A percentile compares a stretch with the other conserved stretches of the same genome.
phyloP scores from a whole-genome alignment of 2,797 vertebrate species.

The Scomberomorus guttatus region DNA sequence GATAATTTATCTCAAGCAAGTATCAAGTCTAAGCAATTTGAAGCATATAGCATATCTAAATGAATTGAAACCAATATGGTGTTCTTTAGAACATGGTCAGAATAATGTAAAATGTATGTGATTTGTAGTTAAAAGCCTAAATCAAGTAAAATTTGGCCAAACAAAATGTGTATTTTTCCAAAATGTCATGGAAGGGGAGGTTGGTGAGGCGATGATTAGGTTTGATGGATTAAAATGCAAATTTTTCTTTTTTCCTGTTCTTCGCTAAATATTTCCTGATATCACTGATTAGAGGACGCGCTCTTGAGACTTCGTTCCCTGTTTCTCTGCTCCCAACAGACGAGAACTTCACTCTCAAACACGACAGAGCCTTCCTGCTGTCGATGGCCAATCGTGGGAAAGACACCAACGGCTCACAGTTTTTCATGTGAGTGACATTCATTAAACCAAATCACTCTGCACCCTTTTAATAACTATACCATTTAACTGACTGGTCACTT shows the following conservation, averaged over 20 bases:
- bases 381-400: conserved; percentile 99
- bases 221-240: conserved; percentile 25
- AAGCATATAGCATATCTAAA: not conserved
- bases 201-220: conserved; percentile 45
- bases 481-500: conserved; percentile 24
- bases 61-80: not conserved
- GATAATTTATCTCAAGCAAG: not conserved
- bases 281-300: not conserved
- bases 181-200: conserved; percentile 38
- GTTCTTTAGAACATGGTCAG: not conserved
- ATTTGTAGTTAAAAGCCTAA: not conserved
- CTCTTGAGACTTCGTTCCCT: conserved; percentile 41
- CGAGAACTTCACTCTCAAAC: conserved; percentile 99
- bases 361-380: conserved; percentile 98
- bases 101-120: not conserved
- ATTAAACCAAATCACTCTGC: conserved; percentile 9
- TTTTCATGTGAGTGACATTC: conserved; percentile 96
- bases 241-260: conserved; percentile 24
- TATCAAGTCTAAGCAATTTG: not conserved
- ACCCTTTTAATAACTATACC: conserved; percentile 16
- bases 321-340: conserved; percentile 91
- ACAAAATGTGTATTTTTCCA: not conserved
- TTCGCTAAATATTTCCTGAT: conserved; percentile 46
- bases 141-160: not conserved
- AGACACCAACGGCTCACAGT: conserved; percentile 99